Evolutionary conservation across 2,888 invertebrate genomes (phyloP).

Genomic region (Magallana nippona): DNA sequence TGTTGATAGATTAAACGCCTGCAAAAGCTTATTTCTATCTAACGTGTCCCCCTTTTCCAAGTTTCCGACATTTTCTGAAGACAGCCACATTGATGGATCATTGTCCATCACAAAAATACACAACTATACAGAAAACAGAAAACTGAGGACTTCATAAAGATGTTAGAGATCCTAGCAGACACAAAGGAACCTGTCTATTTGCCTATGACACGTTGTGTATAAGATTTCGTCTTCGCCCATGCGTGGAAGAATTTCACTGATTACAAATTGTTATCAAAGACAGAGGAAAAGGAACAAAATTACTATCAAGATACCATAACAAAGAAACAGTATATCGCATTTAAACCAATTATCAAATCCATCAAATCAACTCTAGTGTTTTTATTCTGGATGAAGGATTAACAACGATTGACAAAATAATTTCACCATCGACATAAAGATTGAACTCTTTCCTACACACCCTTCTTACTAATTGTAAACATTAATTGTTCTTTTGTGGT

Average conservation of each 20-base stretch:
- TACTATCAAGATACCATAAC: neutral
- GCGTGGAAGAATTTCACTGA: too few species aligned
- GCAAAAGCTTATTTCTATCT: neutral
- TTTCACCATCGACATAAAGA: neutral
- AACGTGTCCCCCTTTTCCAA: too few species aligned
- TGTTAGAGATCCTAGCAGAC: too few species aligned
- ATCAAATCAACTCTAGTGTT: neutral
- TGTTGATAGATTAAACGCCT: neutral
- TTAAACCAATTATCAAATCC: neutral
- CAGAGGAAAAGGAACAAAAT: neutral
- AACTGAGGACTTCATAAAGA: too few species aligned
- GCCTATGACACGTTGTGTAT: too few species aligned
- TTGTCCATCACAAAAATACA: too few species aligned
- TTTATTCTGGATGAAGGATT: neutral
- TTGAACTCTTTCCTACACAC: neutral
- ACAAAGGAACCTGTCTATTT: too few species aligned
- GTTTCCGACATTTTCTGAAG: too few species aligned
- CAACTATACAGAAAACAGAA: too few species aligned
- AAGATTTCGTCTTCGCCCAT: too few species aligned
- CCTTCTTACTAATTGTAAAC: neutral
- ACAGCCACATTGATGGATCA: too few species aligned
- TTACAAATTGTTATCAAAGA: neutral
- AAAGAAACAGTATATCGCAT: neutral
- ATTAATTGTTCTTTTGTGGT: constrained; percentile 12
- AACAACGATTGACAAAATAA: neutral